Percentiles rank a stretch among this genome's conserved stretches.
These are phyloP conservation scores for Balaeniceps rex DNA, from an alignment of 2,113 vertebrate species.

Conservation along the genomic window DNA sequence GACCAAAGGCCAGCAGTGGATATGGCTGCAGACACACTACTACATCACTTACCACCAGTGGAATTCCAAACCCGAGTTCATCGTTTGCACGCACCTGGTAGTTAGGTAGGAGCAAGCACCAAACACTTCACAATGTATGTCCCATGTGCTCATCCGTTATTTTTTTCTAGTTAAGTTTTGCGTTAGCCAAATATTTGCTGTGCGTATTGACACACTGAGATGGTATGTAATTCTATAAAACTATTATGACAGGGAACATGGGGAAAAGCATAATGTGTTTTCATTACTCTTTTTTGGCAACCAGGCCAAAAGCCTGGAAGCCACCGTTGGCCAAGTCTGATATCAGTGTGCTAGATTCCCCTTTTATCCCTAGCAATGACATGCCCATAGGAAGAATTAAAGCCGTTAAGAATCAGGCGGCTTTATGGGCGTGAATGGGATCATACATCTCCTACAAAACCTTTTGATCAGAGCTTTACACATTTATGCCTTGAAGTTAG, in stretches of 20 bases:
- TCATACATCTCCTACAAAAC: not conserved
- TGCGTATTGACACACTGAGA: not conserved
- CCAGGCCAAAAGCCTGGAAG: not conserved
- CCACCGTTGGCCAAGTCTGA: not conserved
- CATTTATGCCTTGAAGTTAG: not conserved
- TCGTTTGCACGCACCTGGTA: conserved; percentile 87
- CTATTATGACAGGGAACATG: not conserved
- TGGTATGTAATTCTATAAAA: not conserved
- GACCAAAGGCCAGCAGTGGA: conserved; percentile 89
- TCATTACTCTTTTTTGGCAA: not conserved
- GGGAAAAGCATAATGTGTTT: not conserved
- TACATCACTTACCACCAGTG: conserved; percentile 92
- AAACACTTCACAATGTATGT: not conserved
- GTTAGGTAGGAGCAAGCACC: conserved; percentile 72
- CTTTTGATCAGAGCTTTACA: not conserved
- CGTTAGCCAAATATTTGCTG: not conserved
- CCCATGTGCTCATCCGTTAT: not conserved
- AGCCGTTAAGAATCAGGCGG: not conserved
- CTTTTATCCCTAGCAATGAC: not conserved
- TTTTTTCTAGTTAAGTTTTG: not conserved
- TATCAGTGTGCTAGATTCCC: not conserved
- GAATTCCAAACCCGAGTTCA: conserved; percentile 91
- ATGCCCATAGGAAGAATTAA: not conserved
- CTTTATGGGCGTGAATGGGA: not conserved
- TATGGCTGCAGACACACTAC: conserved; percentile 87